Conservation (phyloP, 92 coral and sea anemone genomes). For the Porites cylindrica region DNA sequence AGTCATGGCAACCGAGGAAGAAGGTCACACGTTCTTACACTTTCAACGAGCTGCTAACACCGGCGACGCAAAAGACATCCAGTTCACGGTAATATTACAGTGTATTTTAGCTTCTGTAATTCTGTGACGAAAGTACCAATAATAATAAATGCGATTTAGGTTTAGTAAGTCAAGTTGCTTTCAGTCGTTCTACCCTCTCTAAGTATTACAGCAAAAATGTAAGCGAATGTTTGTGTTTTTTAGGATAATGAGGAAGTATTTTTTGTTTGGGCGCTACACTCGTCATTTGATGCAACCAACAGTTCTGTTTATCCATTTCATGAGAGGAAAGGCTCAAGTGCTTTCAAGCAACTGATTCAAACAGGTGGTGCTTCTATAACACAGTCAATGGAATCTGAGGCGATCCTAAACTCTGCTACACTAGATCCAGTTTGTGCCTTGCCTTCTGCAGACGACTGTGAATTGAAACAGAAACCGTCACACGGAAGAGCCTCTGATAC, state of each 20-base stretch:
- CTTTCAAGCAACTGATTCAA: neutral
- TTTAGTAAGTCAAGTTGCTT: too few relatives aligned
- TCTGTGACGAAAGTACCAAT: too few relatives aligned
- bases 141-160: too few relatives aligned
- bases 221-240: neutral
- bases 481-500: neutral
- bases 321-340: slow-evolving; percentile 13
- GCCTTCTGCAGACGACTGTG: too few relatives aligned
- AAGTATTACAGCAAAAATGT: too few relatives aligned
- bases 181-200: too few relatives aligned
- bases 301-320: slow-evolving; percentile 17
- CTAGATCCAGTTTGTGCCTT: too few relatives aligned
- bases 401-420: neutral
- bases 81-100: neutral
- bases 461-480: neutral
- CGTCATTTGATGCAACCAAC: slow-evolving; percentile 9
- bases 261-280: slow-evolving; percentile 20
- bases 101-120: too few relatives aligned
- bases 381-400: neutral
- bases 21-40: slow-evolving; percentile 1
- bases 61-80: slow-evolving; percentile 10
- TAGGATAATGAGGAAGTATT: slow-evolving; percentile 9
- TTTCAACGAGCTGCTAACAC: slow-evolving; percentile 6
- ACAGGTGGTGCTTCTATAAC: neutral
- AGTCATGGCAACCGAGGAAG: slow-evolving; percentile 45